These are phyloP conservation scores for Pampus argenteus DNA, from an alignment of 2,797 vertebrate genomes.

Conservation along the genomic window DNA sequence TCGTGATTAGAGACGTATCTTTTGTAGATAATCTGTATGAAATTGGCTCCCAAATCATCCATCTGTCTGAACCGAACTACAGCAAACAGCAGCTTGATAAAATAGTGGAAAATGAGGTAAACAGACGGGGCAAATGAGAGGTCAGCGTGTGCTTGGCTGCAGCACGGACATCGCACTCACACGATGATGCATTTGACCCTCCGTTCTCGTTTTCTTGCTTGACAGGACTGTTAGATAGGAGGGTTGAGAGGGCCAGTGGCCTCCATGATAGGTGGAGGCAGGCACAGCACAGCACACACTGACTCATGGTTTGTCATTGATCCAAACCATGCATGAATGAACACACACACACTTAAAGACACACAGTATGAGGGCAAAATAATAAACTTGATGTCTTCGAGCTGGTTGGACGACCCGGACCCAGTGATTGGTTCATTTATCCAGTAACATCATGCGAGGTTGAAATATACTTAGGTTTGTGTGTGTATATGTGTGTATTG, in stretches of 20 bases:
- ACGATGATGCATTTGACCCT: conserved; percentile 46
- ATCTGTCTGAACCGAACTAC: neutral
- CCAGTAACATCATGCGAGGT: conserved; percentile 44
- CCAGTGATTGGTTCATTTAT: conserved; percentile 58
- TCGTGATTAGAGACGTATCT: neutral
- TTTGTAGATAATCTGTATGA: neutral
- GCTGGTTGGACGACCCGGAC: conserved; percentile 36
- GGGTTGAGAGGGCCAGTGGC: conserved; percentile 37
- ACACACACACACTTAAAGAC: conserved; percentile 6
- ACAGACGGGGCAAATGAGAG: conserved; percentile 37
- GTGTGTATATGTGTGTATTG: neutral
- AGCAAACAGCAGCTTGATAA: conserved; percentile 9
- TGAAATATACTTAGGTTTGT: conserved; percentile 2
- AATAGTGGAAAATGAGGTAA: conserved; percentile 13
- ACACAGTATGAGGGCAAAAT: conserved; percentile 23
- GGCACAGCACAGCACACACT: conserved; percentile 16
- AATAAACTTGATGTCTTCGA: conserved; percentile 51
- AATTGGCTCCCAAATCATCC: neutral
- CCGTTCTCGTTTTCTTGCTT: conserved; percentile 48
- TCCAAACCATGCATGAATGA: conserved; percentile 35
- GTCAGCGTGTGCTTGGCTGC: conserved; percentile 23
- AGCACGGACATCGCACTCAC: conserved; percentile 2
- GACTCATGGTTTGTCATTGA: conserved; percentile 43
- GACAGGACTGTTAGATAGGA: conserved; percentile 45
- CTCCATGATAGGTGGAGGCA: conserved; percentile 37